Percentiles rank a stretch among this genome's conserved stretches.
phyloP scores from a whole-genome alignment of 2,797 vertebrate species.

The Oryzias dopingdopingensis region DNA sequence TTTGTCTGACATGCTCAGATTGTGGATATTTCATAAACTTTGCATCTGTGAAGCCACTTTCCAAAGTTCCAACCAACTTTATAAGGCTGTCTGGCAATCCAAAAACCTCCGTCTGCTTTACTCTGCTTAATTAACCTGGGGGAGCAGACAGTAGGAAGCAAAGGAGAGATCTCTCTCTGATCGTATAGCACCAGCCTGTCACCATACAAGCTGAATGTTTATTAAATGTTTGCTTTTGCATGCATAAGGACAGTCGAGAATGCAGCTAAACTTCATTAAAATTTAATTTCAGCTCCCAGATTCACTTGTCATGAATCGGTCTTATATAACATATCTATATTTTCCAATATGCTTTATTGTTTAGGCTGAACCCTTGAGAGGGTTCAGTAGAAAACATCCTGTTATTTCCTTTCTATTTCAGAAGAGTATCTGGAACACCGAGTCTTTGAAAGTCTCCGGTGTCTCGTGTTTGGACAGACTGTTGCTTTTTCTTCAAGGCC shows the following conservation, averaged over 20 bases:
- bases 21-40: conserved; percentile 35
- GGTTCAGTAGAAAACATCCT: too few relatives aligned
- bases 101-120: conserved; percentile 83
- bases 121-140: conserved; percentile 86
- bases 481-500: too few relatives aligned
- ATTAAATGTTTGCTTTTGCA: conserved; percentile 28
- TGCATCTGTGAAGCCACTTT: conserved; percentile 47
- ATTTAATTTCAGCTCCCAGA: conserved; percentile 1
- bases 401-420: too few relatives aligned
- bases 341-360: too few relatives aligned
- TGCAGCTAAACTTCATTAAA: conserved; percentile 8
- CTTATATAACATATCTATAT: too few relatives aligned
- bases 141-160: conserved; percentile 46
- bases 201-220: conserved; percentile 39
- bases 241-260: conserved; percentile 10
- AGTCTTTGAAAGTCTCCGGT: too few relatives aligned
- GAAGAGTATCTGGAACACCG: too few relatives aligned
- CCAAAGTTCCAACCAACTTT: conserved; percentile 35
- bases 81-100: conserved; percentile 84
- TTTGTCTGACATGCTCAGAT: conserved; percentile 35
- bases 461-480: too few relatives aligned
- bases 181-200: conserved; percentile 40
- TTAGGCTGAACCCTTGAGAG: too few relatives aligned
- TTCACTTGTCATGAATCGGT: not conserved
- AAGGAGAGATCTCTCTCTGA: conserved; percentile 34